Evolutionary conservation across 53 echinoderm and acorn worm species (phyloP).

Genomic region (Holothuria leucospilota): DNA sequence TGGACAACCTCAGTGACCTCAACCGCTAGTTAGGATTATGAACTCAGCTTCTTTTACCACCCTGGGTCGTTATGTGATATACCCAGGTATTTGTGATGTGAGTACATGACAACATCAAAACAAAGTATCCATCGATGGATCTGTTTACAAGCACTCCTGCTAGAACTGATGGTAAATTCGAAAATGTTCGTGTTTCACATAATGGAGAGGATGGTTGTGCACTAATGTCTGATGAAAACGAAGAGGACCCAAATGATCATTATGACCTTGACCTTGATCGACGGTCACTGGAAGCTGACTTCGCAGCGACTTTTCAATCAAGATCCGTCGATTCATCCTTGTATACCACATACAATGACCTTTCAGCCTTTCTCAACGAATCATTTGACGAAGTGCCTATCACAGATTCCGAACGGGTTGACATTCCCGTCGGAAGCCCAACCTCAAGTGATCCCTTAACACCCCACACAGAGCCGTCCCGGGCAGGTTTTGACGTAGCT

Average conservation of each 20-base stretch:
- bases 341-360: slow-evolving; percentile 84
- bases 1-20: slow-evolving; percentile 9
- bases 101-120: background rate
- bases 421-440: background rate
- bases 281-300: slow-evolving; percentile 67
- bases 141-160: slow-evolving; percentile 62
- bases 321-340: slow-evolving; percentile 78
- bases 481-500: slow-evolving; percentile 13
- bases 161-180: slow-evolving; percentile 12
- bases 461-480: background rate
- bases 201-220: background rate
- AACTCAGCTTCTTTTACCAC: slow-evolving; percentile 28
- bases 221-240: slow-evolving; percentile 16
- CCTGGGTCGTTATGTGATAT: slow-evolving; percentile 10
- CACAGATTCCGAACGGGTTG: background rate
- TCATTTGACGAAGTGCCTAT: background rate
- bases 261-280: slow-evolving; percentile 34
- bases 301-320: slow-evolving; percentile 66
- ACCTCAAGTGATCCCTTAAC: background rate
- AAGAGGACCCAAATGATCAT: background rate
- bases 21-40: slow-evolving; percentile 3
- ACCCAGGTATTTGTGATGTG: background rate
- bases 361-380: slow-evolving; percentile 60
- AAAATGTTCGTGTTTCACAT: slow-evolving; percentile 9
- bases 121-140: slow-evolving; percentile 49